Conservation (phyloP, 2,888 invertebrate genomes). For the Nebria brevicollis region DNA sequence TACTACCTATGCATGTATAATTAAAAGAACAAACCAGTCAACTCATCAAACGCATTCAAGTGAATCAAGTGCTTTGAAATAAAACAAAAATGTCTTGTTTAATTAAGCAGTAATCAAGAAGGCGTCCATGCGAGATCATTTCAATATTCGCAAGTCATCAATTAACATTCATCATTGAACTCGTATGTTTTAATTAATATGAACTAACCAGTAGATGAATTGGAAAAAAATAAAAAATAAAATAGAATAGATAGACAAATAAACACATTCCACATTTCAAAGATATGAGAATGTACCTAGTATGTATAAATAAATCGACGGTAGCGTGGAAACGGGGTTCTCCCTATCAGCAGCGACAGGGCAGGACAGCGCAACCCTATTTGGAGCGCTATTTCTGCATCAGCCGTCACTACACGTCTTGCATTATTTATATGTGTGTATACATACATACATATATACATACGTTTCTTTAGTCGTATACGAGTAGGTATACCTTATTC, state of each 20-base stretch:
- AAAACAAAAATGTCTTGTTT: neutral
- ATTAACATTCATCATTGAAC: neutral
- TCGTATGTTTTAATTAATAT: neutral
- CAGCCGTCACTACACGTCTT: constrained; percentile 39
- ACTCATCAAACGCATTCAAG: neutral
- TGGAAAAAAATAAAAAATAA: neutral
- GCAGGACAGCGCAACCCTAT: constrained; percentile 10
- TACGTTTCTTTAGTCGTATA: neutral
- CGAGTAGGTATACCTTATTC: neutral
- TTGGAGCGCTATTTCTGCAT: constrained; percentile 33
- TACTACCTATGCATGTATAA: no score
- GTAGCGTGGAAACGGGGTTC: neutral
- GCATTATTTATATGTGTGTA: constrained; percentile 36
- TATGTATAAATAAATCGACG: neutral
- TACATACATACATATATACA: constrained; percentile 12
- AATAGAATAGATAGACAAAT: neutral
- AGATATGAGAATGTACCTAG: neutral
- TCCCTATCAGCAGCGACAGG: neutral
- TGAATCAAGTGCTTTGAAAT: neutral
- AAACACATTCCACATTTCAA: neutral
- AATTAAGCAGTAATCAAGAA: neutral
- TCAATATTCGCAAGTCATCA: constrained; percentile 1
- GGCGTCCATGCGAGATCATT: neutral
- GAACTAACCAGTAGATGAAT: neutral
- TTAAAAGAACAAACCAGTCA: neutral